phyloP scores from a whole-genome alignment of 2,113 vertebrate species.

The Polypterus bichir region DNA sequence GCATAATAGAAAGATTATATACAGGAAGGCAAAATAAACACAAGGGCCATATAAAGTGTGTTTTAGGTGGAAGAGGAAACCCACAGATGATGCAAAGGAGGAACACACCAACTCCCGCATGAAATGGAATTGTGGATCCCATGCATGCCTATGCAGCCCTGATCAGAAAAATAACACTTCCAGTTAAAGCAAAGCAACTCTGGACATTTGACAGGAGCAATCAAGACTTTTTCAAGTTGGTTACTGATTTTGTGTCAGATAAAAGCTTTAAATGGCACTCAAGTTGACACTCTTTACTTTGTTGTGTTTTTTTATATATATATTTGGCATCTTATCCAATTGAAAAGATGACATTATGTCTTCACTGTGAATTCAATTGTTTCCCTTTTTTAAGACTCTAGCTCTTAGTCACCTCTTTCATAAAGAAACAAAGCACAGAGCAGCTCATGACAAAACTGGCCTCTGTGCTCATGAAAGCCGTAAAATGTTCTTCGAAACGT shows the following conservation, averaged over 20 bases:
- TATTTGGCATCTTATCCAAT: background rate
- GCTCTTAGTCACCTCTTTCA: too few relatives aligned
- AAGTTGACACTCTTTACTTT: background rate
- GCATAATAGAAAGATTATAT: background rate
- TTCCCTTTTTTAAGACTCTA: too few relatives aligned
- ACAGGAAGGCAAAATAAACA: background rate
- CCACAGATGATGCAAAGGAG: too few relatives aligned
- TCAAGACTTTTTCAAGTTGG: background rate
- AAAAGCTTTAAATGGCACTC: background rate
- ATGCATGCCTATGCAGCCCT: too few relatives aligned
- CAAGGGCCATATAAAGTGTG: too few relatives aligned
- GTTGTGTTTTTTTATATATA: background rate
- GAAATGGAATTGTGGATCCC: too few relatives aligned
- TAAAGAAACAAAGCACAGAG: constrained; percentile 1
- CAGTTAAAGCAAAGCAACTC: too few relatives aligned
- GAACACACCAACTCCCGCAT: too few relatives aligned
- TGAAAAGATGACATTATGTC: background rate
- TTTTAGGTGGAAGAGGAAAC: too few relatives aligned
- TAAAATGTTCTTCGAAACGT: constrained; percentile 14
- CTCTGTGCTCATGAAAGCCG: constrained; percentile 10
- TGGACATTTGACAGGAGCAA: too few relatives aligned
- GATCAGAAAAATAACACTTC: too few relatives aligned
- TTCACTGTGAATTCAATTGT: background rate
- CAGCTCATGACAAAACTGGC: too few relatives aligned
- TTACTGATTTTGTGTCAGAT: background rate